A percentile compares a stretch with the other conserved stretches of the same genome.
phyloP scores from a whole-genome alignment of 2,113 vertebrate genomes.

The Chloebia gouldiae region DNA sequence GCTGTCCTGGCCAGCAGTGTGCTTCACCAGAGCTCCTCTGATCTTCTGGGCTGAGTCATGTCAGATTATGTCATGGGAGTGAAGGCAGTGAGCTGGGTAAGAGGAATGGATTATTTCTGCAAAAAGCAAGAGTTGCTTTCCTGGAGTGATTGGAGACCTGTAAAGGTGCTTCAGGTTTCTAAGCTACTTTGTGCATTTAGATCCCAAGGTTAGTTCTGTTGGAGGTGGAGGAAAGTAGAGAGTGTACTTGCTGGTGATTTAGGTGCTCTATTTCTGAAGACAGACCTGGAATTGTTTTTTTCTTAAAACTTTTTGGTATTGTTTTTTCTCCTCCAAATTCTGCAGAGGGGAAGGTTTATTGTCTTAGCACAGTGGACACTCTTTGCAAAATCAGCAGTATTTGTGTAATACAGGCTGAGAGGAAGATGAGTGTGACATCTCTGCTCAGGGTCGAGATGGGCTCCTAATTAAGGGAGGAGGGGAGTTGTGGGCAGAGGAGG shows the following conservation, averaged over 20 bases:
- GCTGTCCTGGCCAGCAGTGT: not conserved
- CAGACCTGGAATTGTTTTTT: accelerated
- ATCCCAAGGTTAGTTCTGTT: not conserved
- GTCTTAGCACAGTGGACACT: not conserved
- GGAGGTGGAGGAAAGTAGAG: not conserved
- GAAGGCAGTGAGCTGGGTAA: constrained; percentile 26
- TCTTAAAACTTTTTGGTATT: not conserved
- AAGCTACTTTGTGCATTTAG: not conserved
- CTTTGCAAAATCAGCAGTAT: not conserved
- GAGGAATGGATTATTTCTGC: not conserved
- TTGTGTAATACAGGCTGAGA: not conserved
- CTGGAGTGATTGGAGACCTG: not conserved
- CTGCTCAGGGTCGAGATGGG: not conserved
- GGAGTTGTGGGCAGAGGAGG: accelerated
- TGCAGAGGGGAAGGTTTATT: not conserved
- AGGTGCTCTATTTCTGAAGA: not conserved
- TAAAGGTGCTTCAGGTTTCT: not conserved
- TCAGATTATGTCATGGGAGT: constrained; percentile 43
- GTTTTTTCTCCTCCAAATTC: not conserved
- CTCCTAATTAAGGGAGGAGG: not conserved
- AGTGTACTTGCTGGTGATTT: accelerated
- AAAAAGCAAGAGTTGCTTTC: constrained; percentile 36
- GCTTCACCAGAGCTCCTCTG: not conserved
- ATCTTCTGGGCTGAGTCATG: constrained; percentile 7
- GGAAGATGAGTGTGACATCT: not conserved